phyloP scores from a whole-genome alignment of 2,888 invertebrate species.

The Noctua pronuba region DNA sequence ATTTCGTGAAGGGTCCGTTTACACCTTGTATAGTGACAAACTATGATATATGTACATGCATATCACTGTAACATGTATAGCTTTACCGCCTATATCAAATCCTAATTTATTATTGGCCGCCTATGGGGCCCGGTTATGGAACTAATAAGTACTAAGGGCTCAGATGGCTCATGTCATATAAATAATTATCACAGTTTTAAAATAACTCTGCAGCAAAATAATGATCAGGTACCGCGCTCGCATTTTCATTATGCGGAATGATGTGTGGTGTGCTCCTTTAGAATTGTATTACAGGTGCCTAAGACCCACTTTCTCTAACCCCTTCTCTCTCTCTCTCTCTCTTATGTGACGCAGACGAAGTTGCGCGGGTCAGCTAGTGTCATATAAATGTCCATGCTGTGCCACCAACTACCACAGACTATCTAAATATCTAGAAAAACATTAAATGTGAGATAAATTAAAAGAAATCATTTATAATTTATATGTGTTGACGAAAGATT shows the following conservation, averaged over 20 bases:
- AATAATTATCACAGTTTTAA: too few species aligned
- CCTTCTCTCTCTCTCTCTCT: too few species aligned
- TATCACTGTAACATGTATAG: neutral
- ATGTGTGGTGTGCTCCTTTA: too few species aligned
- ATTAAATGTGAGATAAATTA: neutral
- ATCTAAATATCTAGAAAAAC: neutral
- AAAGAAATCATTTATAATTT: neutral
- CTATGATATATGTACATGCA: conserved; percentile 1
- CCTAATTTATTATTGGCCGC: conserved; percentile 20
- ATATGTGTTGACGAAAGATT: conserved; percentile 25
- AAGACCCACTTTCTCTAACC: too few species aligned
- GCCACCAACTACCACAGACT: conserved; percentile 12
- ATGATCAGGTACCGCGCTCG: too few species aligned
- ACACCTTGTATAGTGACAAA: conserved; percentile 1
- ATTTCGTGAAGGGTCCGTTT: too few species aligned
- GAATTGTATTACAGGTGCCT: too few species aligned
- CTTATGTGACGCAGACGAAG: too few species aligned
- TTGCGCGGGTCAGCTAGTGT: too few species aligned
- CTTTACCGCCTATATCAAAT: conserved; percentile 10
- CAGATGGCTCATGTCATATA: conserved; percentile 2
- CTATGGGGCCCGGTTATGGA: neutral
- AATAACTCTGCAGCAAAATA: too few species aligned
- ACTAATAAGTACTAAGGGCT: neutral
- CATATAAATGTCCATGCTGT: neutral
- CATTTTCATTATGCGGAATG: too few species aligned